Conservation (phyloP, 2,113 vertebrate genomes). For the Lepus timidus region DNA sequence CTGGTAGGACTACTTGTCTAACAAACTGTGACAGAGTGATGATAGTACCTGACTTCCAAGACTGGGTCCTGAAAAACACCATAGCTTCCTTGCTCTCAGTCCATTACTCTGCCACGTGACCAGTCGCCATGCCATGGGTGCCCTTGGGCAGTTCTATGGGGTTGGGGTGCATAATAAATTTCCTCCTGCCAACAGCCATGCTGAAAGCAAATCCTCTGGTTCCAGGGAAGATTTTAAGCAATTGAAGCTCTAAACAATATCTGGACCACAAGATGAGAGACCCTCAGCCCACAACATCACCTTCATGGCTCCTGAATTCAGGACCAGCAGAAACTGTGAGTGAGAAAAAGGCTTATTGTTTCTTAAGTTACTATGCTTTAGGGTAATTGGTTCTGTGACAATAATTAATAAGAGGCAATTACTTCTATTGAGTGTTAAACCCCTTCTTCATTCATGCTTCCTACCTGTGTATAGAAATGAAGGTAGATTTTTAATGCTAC, state of each 20-base stretch:
- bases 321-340: neutral
- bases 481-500: neutral
- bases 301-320: neutral
- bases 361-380: slow-evolving; percentile 3
- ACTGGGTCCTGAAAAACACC: neutral
- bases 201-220: neutral
- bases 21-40: neutral
- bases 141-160: neutral
- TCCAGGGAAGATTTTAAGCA: neutral
- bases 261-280: neutral
- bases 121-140: neutral
- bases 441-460: slow-evolving; percentile 25
- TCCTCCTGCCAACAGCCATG: neutral
- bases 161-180: neutral
- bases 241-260: neutral
- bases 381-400: neutral
- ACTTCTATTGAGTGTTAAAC: neutral
- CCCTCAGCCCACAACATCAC: neutral
- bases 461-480: neutral
- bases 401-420: neutral
- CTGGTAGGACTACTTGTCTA: neutral
- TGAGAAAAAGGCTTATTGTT: neutral
- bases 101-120: neutral
- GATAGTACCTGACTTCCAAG: neutral
- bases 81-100: neutral